These are phyloP conservation scores for Petrolisthes manimaculis DNA, from an alignment of 2,888 invertebrate species.

Conservation along the genomic window DNA sequence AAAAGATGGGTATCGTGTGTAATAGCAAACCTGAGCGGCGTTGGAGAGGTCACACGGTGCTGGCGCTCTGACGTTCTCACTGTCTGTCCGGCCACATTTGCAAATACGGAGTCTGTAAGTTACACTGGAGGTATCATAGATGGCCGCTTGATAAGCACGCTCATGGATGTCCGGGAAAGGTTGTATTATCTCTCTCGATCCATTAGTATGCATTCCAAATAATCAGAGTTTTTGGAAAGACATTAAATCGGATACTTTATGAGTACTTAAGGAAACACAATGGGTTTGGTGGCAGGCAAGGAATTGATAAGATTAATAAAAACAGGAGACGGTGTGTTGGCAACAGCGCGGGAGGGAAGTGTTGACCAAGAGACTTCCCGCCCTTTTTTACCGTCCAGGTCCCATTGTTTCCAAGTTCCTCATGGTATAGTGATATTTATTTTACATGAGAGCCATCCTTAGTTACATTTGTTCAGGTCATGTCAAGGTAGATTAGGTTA, in stretches of 20 bases:
- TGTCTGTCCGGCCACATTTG: slow-evolving; percentile 18
- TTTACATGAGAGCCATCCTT: too few relatives aligned
- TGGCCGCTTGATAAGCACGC: slow-evolving; percentile 27
- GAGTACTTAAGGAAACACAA: slow-evolving; percentile 35
- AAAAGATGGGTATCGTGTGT: slow-evolving; percentile 30
- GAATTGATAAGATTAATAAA: slow-evolving; percentile 41
- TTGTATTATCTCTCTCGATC: slow-evolving; percentile 24
- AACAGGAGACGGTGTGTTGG: slow-evolving; percentile 4
- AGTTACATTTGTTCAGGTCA: too few relatives aligned
- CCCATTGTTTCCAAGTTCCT: too few relatives aligned
- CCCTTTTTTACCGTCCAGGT: slow-evolving; percentile 17
- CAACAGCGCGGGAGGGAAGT: slow-evolving; percentile 11
- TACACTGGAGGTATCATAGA: slow-evolving; percentile 32
- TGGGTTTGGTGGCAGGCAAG: slow-evolving; percentile 30
- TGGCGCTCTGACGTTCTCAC: background rate
- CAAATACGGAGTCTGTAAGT: slow-evolving; percentile 40
- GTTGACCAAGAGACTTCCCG: slow-evolving; percentile 39
- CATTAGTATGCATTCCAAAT: slow-evolving; percentile 39
- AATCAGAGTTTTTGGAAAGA: slow-evolving; percentile 32
- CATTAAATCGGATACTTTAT: slow-evolving; percentile 38
- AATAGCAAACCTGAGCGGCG: slow-evolving; percentile 13
- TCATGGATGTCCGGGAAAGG: slow-evolving; percentile 24
- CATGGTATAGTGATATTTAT: too few relatives aligned
- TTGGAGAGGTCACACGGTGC: slow-evolving; percentile 17
- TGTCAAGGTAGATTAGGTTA: too few relatives aligned